These are phyloP conservation scores for Artibeus lituratus DNA, from an alignment of 2,797 vertebrate species.

Conservation along the genomic window DNA sequence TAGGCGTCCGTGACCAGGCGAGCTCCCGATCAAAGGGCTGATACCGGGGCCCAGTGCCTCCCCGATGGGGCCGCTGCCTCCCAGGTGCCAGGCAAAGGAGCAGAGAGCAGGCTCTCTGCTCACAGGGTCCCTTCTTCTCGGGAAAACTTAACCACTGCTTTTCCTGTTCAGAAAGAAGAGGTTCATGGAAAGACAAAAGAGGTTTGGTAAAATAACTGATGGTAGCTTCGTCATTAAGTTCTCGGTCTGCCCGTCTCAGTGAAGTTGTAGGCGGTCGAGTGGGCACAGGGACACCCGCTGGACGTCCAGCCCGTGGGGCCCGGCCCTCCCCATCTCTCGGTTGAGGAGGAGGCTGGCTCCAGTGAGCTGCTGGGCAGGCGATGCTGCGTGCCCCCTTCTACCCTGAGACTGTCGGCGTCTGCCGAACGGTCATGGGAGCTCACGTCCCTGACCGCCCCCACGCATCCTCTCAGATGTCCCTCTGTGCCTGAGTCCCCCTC, in stretches of 20 bases:
- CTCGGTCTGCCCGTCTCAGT: background rate
- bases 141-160: background rate
- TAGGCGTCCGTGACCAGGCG: background rate
- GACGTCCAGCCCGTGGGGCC: fast-evolving
- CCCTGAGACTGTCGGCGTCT: background rate
- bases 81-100: background rate
- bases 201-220: background rate
- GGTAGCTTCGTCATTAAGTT: background rate
- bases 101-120: background rate
- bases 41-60: background rate
- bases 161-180: background rate
- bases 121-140: background rate
- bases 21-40: background rate
- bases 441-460: background rate
- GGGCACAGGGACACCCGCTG: too few species aligned
- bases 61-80: background rate
- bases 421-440: background rate
- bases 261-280: too few species aligned
- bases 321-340: background rate
- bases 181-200: background rate
- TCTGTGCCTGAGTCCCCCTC: background rate
- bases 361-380: background rate
- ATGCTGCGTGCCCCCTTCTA: background rate
- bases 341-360: background rate
- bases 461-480: too few species aligned